Conservation (phyloP, 2,113 vertebrate species). For the Notothenia coriiceps region DNA sequence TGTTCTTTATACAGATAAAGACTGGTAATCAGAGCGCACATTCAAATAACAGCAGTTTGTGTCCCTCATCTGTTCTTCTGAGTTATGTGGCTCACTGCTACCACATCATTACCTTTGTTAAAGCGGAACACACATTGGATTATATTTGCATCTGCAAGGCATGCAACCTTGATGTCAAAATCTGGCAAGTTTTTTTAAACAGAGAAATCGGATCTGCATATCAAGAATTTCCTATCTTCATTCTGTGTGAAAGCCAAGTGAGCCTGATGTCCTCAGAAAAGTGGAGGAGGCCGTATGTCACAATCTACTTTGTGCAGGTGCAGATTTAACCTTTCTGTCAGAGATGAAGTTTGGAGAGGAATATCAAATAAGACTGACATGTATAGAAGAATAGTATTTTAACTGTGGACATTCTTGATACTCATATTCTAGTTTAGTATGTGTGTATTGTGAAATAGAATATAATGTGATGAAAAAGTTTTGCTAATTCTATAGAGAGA, state of each 20-base stretch:
- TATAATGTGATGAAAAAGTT: background rate
- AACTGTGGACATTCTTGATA: background rate
- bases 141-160: background rate
- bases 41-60: constrained; percentile 14
- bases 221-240: background rate
- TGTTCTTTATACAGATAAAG: constrained; percentile 26
- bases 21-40: background rate
- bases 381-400: background rate
- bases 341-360: background rate
- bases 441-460: too few relatives aligned
- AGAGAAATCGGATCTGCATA: background rate
- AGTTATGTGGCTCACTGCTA: background rate
- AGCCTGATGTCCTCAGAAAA: background rate
- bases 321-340: background rate
- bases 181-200: background rate
- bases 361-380: background rate
- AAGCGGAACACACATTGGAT: background rate
- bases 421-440: too few relatives aligned
- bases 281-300: background rate
- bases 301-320: constrained; percentile 30
- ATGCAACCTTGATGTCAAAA: background rate
- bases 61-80: background rate
- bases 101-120: background rate
- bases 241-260: background rate
- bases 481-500: background rate